A percentile compares a stretch with the other conserved stretches of the same genome.
Evolutionary conservation across 2,797 vertebrate genomes (phyloP).

Genomic region (Micrastur ruficollis): DNA sequence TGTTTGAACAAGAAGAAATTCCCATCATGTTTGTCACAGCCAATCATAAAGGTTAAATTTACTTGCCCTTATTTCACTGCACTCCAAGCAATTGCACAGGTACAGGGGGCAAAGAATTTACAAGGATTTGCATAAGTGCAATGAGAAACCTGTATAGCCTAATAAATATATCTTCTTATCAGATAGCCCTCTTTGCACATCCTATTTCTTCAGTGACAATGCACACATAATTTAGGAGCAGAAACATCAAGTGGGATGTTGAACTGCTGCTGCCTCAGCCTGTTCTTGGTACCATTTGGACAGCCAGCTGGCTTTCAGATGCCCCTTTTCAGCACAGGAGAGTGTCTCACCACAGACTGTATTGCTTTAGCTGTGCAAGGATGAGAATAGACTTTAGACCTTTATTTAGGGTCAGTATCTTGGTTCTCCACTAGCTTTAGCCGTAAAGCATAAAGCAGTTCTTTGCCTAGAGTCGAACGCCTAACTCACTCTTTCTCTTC

Average conservation of each 20-base stretch:
- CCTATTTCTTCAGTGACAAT: conserved; percentile 5
- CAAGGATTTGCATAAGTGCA: background rate
- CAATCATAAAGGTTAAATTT: background rate
- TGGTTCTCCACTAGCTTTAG: background rate
- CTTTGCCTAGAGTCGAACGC: background rate
- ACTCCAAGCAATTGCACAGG: background rate
- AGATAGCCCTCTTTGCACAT: background rate
- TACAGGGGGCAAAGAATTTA: background rate
- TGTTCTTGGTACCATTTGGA: conserved; percentile 10
- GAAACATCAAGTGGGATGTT: conserved; percentile 15
- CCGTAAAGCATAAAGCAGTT: background rate
- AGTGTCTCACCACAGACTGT: background rate
- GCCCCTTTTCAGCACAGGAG: conserved; percentile 16
- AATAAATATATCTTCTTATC: background rate
- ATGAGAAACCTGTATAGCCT: background rate
- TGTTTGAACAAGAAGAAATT: background rate
- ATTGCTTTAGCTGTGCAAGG: background rate
- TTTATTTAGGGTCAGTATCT: background rate
- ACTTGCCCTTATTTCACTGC: background rate
- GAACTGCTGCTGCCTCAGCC: background rate
- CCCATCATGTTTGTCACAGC: background rate
- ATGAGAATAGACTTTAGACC: conserved; percentile 30
- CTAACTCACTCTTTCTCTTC: background rate
- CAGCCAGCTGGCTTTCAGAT: conserved; percentile 9
- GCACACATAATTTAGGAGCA: background rate